phyloP scores from a whole-genome alignment of 2,888 invertebrate species.

The Bellardia pandia region DNA sequence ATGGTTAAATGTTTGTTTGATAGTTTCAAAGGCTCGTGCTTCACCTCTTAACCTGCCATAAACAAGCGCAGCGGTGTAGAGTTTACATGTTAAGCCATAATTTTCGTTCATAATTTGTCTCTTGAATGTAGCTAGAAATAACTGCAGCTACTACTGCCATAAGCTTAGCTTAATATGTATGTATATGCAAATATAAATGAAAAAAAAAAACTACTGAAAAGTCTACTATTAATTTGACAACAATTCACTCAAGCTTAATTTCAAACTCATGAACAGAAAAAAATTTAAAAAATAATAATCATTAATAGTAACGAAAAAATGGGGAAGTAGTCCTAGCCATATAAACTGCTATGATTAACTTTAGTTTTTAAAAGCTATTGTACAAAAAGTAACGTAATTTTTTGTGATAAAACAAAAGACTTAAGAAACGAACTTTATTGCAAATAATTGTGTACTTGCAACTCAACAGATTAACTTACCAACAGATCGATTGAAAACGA shows the following conservation, averaged over 20 bases:
- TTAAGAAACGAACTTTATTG: constrained; percentile 19
- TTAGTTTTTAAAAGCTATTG: background rate
- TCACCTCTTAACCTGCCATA: constrained; percentile 67
- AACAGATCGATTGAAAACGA: no score
- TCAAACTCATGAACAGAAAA: constrained; percentile 16
- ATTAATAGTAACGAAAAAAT: background rate
- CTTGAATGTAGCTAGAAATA: constrained; percentile 17
- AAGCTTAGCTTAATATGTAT: background rate
- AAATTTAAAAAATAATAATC: constrained; percentile 10
- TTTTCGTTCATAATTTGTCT: constrained; percentile 67
- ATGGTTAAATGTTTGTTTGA: constrained; percentile 19
- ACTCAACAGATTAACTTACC: no score
- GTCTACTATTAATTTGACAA: constrained; percentile 69
- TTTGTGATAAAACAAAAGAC: constrained; percentile 11
- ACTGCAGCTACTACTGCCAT: constrained; percentile 14
- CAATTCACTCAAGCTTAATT: constrained; percentile 68
- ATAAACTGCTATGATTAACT: background rate
- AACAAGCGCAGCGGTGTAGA: constrained; percentile 41
- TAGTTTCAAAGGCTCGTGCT: constrained; percentile 63
- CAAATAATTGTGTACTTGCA: background rate
- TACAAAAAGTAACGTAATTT: no score
- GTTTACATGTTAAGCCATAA: constrained; percentile 67
- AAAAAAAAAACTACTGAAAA: constrained; percentile 30
- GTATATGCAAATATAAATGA: background rate
- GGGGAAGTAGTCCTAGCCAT: constrained; percentile 9